A percentile compares a stretch with the other conserved stretches of the same genome.
phyloP scores from a whole-genome alignment of 92 coral and sea anemone species.

The Parazoanthus atlanticus region DNA sequence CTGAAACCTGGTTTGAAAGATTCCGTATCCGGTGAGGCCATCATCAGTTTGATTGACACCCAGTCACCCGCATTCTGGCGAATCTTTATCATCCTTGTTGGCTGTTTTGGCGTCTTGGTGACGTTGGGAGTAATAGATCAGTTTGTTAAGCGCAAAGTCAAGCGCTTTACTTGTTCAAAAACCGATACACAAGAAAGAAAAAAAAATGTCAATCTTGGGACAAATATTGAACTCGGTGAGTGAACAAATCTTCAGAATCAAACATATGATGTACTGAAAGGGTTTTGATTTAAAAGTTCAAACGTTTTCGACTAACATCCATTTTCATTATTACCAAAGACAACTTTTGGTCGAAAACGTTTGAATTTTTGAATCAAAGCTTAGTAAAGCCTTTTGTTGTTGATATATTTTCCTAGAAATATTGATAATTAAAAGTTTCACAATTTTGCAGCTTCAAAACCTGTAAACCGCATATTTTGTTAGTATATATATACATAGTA shows the following conservation, averaged over 20 bases:
- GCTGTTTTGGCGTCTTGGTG: background rate
- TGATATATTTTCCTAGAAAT: too few relatives aligned
- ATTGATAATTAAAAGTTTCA: too few relatives aligned
- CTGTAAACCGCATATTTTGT: too few relatives aligned
- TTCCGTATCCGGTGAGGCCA: background rate
- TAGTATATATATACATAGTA: too few relatives aligned
- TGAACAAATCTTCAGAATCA: too few relatives aligned
- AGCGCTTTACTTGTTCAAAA: background rate
- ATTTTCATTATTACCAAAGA: too few relatives aligned
- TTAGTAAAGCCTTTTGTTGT: too few relatives aligned
- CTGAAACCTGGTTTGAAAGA: background rate
- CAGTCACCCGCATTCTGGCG: background rate
- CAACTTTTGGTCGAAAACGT: too few relatives aligned
- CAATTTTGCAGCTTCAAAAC: too few relatives aligned
- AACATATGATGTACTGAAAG: background rate
- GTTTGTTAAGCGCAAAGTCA: background rate
- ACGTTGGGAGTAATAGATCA: background rate
- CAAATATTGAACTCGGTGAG: background rate
- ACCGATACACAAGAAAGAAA: background rate
- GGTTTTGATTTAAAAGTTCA: too few relatives aligned
- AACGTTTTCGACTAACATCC: too few relatives aligned
- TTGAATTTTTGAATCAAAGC: too few relatives aligned
- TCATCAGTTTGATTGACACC: background rate
- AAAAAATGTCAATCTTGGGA: background rate
- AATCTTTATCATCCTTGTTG: background rate